Evolutionary conservation across 2,888 invertebrate genomes (phyloP).

Genomic region (Apamea anceps): DNA sequence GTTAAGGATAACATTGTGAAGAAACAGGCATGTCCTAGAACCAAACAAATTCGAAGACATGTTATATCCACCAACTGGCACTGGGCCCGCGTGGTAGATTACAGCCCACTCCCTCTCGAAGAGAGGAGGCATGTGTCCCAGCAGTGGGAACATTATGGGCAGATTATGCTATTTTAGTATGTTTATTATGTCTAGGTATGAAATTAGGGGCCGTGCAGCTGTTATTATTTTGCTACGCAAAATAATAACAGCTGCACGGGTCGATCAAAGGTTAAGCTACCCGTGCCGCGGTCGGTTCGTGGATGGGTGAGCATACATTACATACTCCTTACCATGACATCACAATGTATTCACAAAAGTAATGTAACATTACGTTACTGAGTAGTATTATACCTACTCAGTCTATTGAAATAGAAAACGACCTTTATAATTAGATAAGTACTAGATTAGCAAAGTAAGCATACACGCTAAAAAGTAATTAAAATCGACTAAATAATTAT

Average conservation of each 20-base stretch:
- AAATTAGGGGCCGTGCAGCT: not conserved
- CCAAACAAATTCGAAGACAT: too few relatives aligned
- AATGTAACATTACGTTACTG: too few relatives aligned
- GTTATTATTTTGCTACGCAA: too few relatives aligned
- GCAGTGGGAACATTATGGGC: too few relatives aligned
- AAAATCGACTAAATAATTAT: not conserved
- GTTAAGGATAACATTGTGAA: too few relatives aligned
- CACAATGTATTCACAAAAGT: too few relatives aligned
- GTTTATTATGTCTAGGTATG: not conserved
- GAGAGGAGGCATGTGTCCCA: too few relatives aligned
- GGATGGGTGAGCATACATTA: not conserved
- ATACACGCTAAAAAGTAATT: slow-evolving; percentile 24
- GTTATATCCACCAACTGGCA: too few relatives aligned
- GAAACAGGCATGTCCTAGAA: too few relatives aligned
- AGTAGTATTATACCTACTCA: not conserved
- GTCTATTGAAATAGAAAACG: not conserved
- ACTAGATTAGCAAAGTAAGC: slow-evolving; percentile 3
- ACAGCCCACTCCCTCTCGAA: too few relatives aligned
- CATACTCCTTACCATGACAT: not conserved
- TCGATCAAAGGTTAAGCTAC: not conserved
- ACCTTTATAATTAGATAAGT: not conserved
- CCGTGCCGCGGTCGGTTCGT: not conserved
- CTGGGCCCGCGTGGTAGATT: too few relatives aligned
- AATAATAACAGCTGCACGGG: not conserved
- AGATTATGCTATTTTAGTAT: too few relatives aligned